phyloP scores from a whole-genome alignment of 2,888 invertebrate species.

The Poecilus cupreus region DNA sequence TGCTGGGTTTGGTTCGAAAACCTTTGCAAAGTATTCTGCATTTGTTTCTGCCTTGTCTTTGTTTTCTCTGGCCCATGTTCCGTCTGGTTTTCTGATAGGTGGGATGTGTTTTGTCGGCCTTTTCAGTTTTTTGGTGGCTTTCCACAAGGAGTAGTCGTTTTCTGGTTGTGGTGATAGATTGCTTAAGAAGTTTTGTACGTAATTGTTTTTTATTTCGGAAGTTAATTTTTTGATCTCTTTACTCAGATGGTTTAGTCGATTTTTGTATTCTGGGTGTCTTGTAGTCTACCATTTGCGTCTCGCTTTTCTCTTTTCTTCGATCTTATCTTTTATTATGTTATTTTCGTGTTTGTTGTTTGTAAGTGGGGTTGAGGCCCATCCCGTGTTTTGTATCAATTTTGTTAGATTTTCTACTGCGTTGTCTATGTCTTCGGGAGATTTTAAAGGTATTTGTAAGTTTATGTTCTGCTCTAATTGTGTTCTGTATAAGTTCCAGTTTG shows the following conservation, averaged over 20 bases:
- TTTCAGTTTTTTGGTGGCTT: not conserved
- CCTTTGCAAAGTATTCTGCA: slow-evolving; percentile 16
- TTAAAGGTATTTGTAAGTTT: slow-evolving; percentile 35
- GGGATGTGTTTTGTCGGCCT: not conserved
- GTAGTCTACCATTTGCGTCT: too few relatives aligned
- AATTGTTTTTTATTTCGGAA: not conserved
- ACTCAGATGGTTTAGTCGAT: not conserved
- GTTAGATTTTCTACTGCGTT: slow-evolving; percentile 54
- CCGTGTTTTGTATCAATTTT: slow-evolving; percentile 55
- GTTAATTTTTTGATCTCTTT: slow-evolving; percentile 53
- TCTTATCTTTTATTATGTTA: not conserved
- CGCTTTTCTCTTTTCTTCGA: too few relatives aligned
- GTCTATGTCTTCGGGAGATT: slow-evolving; percentile 60
- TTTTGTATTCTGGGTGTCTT: too few relatives aligned
- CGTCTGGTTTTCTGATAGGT: slow-evolving; percentile 25
- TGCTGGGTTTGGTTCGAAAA: slow-evolving; percentile 41
- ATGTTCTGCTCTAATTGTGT: slow-evolving; percentile 35
- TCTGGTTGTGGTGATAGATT: not conserved
- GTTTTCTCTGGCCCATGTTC: not conserved
- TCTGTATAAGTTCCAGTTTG: slow-evolving; percentile 58
- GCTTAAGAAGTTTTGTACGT: not conserved
- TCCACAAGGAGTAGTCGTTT: not conserved
- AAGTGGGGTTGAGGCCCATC: not conserved
- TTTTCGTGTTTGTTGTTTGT: not conserved
- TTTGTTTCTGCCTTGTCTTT: slow-evolving; percentile 10